Evolutionary conservation across 1,140 invertebrate genomes (phyloP), one percentile per base, ranked within the genome.

Genomic region (Heliconius eleuchia): DNA sequence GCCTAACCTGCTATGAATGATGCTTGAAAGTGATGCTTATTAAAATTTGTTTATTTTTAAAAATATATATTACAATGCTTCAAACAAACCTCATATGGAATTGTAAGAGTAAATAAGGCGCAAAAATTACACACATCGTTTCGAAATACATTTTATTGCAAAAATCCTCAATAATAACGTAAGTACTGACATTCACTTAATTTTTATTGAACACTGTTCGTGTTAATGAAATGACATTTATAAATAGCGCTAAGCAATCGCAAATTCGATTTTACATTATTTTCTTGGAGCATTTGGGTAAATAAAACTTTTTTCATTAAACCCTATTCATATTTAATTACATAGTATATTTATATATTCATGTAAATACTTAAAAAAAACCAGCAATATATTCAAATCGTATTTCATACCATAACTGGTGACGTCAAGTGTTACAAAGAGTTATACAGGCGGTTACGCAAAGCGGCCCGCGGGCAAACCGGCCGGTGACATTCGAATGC

Each of bases 371-470:
- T 66, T 66, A 7, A 57, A 66, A 66, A 30, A 13, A 23, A 11
- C 27, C 27, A 66, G 8, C 60, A 30, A 27, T 4, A n/a, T 18
- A 66, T 66, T 66, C 60, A 66, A 66, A 66, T 66, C 23, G 60
- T 11, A 23, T 66, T 66, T 66, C 13, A 70, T 42, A 76, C 74
- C 57, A 76, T 71, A 76, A 50, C 74, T 8, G 74, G 30, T 76
- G 74, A 76, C 74, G 74, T 76, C 74, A 76, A 50, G 34, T 66
- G 57, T 76, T 76, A 76, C 74, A 76, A 76, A 76, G 57, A 76
- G 66, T 76, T 50, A 76, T 66, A 30, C 60, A 66, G 60, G 27
- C 23, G 55, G 30, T 76, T 76, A 76, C 74, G 74, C 74, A 76
- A 75, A 76, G 46, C 39, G 57, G 37, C 18, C 74, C 74, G 74